Percentiles rank a stretch among this genome's conserved stretches.
Conservation (phyloP, 2,113 vertebrate genomes). For the Opisthocomus hoazin region DNA sequence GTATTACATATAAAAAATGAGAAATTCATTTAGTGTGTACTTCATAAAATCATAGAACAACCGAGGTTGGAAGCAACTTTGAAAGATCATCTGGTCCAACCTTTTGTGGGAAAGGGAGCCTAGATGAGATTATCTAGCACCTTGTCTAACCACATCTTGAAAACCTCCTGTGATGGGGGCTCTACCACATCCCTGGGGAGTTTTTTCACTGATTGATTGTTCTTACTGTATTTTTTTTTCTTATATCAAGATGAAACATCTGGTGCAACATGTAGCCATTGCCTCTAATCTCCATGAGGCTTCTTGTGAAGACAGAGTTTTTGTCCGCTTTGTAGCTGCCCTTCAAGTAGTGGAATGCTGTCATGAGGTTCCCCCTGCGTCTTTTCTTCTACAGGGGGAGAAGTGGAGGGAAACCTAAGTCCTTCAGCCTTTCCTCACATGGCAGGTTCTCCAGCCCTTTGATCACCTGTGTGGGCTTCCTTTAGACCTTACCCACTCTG, state of each 20-base stretch:
- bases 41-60: not conserved
- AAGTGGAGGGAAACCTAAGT: not conserved
- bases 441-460: not conserved
- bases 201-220: not conserved
- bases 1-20: not conserved
- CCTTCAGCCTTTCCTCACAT: not conserved
- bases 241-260: not conserved
- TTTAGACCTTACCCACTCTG: not conserved
- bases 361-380: not conserved
- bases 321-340: not conserved
- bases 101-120: not conserved
- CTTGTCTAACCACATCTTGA: not conserved
- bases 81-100: not conserved
- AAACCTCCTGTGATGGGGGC: not conserved
- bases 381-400: not conserved
- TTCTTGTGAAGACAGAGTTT: not conserved
- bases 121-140: not conserved
- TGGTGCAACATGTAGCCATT: not conserved
- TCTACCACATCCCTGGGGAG: not conserved
- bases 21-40: not conserved
- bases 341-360: not conserved
- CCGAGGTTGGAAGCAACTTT: not conserved
- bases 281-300: not conserved
- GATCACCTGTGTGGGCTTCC: not conserved
- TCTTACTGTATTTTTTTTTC: not conserved